A percentile compares a stretch with the other conserved stretches of the same genome.
phyloP scores from a whole-genome alignment of 2,113 vertebrate species.

The Solea senegalensis region DNA sequence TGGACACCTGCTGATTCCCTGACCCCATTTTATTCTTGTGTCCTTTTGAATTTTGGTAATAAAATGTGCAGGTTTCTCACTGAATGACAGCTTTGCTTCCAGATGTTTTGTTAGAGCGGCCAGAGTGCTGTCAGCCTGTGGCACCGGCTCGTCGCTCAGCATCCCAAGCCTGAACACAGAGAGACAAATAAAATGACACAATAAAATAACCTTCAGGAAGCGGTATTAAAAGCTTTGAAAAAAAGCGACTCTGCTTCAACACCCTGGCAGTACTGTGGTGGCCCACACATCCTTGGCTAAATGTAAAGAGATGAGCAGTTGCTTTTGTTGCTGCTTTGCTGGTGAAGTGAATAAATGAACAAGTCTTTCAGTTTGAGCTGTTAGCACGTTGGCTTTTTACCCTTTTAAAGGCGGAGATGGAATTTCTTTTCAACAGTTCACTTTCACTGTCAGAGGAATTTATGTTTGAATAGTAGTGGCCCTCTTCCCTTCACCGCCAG shows the following conservation, averaged over 20 bases:
- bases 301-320: slow-evolving; percentile 66
- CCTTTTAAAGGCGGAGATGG: slow-evolving; percentile 43
- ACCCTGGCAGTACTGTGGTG: not conserved
- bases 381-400: slow-evolving; percentile 45
- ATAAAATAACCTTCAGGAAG: slow-evolving; percentile 40
- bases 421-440: slow-evolving; percentile 59
- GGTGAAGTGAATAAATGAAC: slow-evolving; percentile 73
- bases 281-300: slow-evolving; percentile 60
- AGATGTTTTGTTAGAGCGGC: slow-evolving; percentile 90
- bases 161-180: slow-evolving; percentile 87
- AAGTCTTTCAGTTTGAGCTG: slow-evolving; percentile 51
- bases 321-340: slow-evolving; percentile 50
- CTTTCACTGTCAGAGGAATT: slow-evolving; percentile 55
- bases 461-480: slow-evolving; percentile 44
- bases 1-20: not conserved
- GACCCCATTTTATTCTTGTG: not conserved
- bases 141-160: slow-evolving; percentile 87
- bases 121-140: slow-evolving; percentile 86
- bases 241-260: slow-evolving; percentile 22
- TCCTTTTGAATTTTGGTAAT: too few relatives aligned
- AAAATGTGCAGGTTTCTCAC: slow-evolving; percentile 74
- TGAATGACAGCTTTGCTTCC: slow-evolving; percentile 88
- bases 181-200: slow-evolving; percentile 18
- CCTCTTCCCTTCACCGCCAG: slow-evolving; percentile 16
- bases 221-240: slow-evolving; percentile 24